These are phyloP conservation scores for Melanotaenia maccullochi DNA, from an alignment of 2,797 vertebrate genomes.

Conservation along the genomic window DNA sequence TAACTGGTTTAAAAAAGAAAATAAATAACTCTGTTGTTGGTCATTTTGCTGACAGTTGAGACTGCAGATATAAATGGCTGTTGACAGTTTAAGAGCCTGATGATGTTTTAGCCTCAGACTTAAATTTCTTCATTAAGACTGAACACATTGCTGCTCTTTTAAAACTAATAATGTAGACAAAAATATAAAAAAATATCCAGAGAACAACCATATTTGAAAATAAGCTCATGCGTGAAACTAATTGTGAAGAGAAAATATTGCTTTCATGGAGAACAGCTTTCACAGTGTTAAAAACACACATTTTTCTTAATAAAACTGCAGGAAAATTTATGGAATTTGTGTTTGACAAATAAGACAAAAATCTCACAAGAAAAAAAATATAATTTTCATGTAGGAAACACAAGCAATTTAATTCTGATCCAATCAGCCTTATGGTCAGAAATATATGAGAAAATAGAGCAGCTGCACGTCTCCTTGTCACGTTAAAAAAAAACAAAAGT, in stretches of 20 bases:
- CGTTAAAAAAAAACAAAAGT: constrained; percentile 1
- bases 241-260: constrained; percentile 7
- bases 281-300: constrained; percentile 8
- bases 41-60: constrained; percentile 34
- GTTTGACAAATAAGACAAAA: background rate
- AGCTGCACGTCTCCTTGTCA: background rate
- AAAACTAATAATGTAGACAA: no score
- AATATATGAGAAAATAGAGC: background rate
- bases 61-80: constrained; percentile 45
- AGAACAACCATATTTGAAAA: constrained; percentile 10
- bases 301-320: constrained; percentile 9
- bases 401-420: background rate
- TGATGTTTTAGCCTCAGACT: constrained; percentile 33
- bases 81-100: constrained; percentile 49
- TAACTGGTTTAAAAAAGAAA: constrained; percentile 44
- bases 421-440: background rate
- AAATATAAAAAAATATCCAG: background rate
- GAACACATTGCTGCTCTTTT: background rate
- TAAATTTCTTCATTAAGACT: constrained; percentile 28
- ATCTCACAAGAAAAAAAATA: background rate
- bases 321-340: background rate
- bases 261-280: constrained; percentile 10
- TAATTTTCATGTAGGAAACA: no score
- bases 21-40: constrained; percentile 5
- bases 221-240: background rate